Evolutionary conservation across 2,888 invertebrate genomes (phyloP), one percentile per base, ranked within the genome.

Genomic region (Branchipolynoe longqiensis): DNA sequence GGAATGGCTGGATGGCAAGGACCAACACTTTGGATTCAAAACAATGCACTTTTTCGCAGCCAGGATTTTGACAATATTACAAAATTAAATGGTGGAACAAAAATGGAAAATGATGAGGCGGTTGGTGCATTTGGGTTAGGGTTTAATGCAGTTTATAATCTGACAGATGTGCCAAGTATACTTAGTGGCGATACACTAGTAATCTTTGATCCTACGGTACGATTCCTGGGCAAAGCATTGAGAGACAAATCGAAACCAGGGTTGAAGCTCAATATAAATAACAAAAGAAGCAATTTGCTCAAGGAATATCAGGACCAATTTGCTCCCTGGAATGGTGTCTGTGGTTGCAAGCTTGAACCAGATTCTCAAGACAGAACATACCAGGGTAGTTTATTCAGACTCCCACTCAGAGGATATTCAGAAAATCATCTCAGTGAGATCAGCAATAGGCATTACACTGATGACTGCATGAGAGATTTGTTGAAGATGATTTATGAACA

Each of bases 161-260:
- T 93, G 12, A 93, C 93, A 33, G 93, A 93, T 86, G 91, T 90
- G 0, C 93, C 93, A 18, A 91, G 91, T 69, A 91, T 93, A 62
- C 85, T 93, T 18, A 92, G 92, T 82, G 87, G 91, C 4, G 85
- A 91, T 81, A 90, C 87, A 78, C 85, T 92, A 56, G 91, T 92
- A 8, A 91, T 93, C 4, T 92, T 93, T 86, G 93, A 93, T 88
- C 93, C 93, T 1, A 92, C 92, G 84, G 87, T 87, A 38, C 90
- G 85, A 6, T 89, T 91, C 85, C 88, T 93, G 0, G 90, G 89
- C 22, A 87, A 86, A 22, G 87, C 87, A 28, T 86, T 89, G 25
- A 88, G 88, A 48, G 89, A 89, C 78, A 88, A 89, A 83, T 74
- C 88, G 22, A 88, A 88, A 64, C 90, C 91, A 22, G 91, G 91